phyloP scores from a whole-genome alignment of 2,888 invertebrate species.

The Iphiclides podalirius region DNA sequence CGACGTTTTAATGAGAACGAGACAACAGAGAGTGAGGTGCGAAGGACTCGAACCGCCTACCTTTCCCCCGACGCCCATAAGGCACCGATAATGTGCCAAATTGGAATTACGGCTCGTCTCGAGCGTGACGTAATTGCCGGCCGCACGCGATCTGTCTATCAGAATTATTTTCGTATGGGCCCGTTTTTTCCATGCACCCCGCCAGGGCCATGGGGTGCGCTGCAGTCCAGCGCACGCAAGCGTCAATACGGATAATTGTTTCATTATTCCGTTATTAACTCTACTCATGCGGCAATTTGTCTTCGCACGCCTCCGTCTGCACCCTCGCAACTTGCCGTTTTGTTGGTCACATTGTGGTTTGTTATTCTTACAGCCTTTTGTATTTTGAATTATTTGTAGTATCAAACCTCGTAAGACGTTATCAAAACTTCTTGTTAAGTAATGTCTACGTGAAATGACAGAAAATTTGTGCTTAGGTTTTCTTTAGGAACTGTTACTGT shows the following conservation, averaged over 20 bases:
- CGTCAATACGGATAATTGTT: constrained; percentile 71
- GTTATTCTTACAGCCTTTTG: too few species aligned
- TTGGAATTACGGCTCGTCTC: constrained; percentile 60
- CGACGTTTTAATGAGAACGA: constrained; percentile 62
- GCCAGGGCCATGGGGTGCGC: constrained; percentile 39
- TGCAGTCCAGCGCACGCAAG: constrained; percentile 48
- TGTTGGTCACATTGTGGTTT: too few species aligned
- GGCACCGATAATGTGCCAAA: constrained; percentile 70
- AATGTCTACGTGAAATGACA: too few species aligned
- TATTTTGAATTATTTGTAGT: too few species aligned
- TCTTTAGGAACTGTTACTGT: too few species aligned
- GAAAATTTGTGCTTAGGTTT: too few species aligned
- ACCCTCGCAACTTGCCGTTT: not conserved
- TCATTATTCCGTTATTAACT: constrained; percentile 79
- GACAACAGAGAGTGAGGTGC: constrained; percentile 59
- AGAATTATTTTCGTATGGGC: constrained; percentile 71
- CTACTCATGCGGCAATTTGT: constrained; percentile 62
- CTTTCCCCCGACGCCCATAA: constrained; percentile 41
- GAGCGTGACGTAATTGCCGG: constrained; percentile 60
- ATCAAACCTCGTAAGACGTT: too few species aligned
- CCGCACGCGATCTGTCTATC: constrained; percentile 78
- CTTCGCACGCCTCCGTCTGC: constrained; percentile 32
- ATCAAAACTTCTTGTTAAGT: too few species aligned
- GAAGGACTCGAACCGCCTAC: constrained; percentile 58
- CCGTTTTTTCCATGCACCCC: constrained; percentile 64